These are phyloP conservation scores for Clavelina lepadiformis DNA, from an alignment of 23 tunicate genomes.

Conservation along the genomic window DNA sequence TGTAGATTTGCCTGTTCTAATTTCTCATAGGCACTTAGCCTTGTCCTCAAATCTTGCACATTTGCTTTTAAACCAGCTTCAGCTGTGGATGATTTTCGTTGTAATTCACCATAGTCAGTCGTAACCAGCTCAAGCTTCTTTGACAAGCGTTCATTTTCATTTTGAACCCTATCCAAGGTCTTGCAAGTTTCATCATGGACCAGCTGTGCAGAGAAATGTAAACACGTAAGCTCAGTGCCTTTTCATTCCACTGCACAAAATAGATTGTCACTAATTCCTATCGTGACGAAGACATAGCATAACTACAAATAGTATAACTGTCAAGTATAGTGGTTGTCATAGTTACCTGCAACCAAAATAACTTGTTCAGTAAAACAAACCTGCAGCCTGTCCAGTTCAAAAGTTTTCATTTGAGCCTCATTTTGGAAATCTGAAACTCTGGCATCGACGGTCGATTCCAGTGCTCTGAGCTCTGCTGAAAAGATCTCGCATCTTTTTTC, in stretches of 20 bases:
- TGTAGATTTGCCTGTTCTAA: conserved; percentile 65
- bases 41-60: conserved; percentile 31
- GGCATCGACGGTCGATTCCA: conserved; percentile 66
- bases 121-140: conserved; percentile 69
- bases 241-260: not conserved
- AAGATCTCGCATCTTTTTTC: conserved; percentile 66
- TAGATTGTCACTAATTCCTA: not conserved
- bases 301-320: no score
- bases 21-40: conserved; percentile 52
- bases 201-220: no score
- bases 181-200: conserved; percentile 86
- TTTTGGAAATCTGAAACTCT: conserved; percentile 70
- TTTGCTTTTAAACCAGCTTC: conserved; percentile 46
- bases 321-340: not conserved
- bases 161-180: conserved; percentile 40
- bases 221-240: not conserved
- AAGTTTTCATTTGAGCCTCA: conserved; percentile 66
- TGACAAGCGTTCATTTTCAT: conserved; percentile 44
- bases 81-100: conserved; percentile 40
- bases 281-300: no score
- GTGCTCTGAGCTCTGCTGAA: conserved; percentile 37
- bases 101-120: conserved; percentile 72
- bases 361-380: no score
- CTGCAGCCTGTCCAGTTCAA: conserved; percentile 77
- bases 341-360: no score